phyloP scores from a whole-genome alignment of 2,888 invertebrate genomes.

The Orthosia cruda region DNA sequence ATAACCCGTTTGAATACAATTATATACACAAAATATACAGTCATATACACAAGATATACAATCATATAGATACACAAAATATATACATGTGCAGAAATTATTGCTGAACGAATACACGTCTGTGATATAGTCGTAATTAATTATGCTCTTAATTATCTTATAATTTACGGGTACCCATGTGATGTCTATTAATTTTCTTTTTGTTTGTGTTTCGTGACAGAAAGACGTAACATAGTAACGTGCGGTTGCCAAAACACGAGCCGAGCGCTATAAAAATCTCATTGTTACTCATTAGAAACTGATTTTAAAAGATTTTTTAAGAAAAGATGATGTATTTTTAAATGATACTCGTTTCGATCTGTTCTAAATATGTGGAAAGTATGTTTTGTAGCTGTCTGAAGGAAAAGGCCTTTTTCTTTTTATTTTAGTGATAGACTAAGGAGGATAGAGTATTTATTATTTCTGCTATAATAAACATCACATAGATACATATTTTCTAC shows the following conservation, averaged over 20 bases:
- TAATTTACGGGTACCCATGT: conserved; percentile 38
- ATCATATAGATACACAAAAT: conserved; percentile 12
- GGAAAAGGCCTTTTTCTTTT: background rate
- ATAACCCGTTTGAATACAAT: conserved; percentile 18
- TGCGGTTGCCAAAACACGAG: conserved; percentile 55
- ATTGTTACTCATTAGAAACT: conserved; percentile 46
- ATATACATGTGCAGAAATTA: conserved; percentile 54
- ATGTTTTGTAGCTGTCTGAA: background rate
- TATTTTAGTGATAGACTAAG: background rate
- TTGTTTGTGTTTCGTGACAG: conserved; percentile 47
- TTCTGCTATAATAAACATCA: conserved; percentile 6
- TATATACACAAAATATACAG: conserved; percentile 26
- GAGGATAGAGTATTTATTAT: background rate
- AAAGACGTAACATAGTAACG: conserved; percentile 33
- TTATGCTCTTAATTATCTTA: conserved; percentile 28
- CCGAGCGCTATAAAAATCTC: conserved; percentile 26
- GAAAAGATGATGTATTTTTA: conserved; percentile 30
- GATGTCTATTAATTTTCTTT: conserved; percentile 53
- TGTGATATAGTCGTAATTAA: conserved; percentile 25
- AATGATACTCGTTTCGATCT: background rate
- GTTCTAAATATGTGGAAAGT: conserved; percentile 3
- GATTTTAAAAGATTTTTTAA: conserved; percentile 23
- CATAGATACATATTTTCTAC: background rate
- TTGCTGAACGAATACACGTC: conserved; percentile 71
- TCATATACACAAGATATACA: conserved; percentile 27